A percentile compares a stretch with the other conserved stretches of the same genome.
Conservation (phyloP, 2,113 vertebrate genomes). For the Amphiprion percula region DNA sequence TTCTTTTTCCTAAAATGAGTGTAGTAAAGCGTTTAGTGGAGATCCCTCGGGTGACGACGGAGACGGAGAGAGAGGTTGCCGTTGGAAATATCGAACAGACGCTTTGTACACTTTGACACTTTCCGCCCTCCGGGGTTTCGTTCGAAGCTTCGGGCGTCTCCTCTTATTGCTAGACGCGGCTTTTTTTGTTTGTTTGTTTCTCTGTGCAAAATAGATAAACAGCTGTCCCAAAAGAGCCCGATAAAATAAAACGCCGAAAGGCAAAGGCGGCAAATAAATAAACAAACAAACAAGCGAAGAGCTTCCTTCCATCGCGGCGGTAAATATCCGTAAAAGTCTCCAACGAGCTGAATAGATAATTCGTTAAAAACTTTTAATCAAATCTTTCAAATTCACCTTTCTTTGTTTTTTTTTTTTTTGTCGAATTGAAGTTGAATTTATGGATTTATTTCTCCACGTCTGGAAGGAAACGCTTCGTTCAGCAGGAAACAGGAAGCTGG, state of each 20-base stretch:
- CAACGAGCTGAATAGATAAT: slow-evolving; percentile 2
- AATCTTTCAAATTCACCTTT: no score
- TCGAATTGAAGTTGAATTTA: no score
- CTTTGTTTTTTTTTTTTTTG: no score
- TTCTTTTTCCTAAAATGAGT: slow-evolving; percentile 51
- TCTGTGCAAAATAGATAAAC: slow-evolving; percentile 83
- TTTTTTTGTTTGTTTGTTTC: slow-evolving; percentile 52
- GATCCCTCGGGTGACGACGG: slow-evolving; percentile 44
- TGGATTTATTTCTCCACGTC: not conserved
- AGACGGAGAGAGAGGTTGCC: slow-evolving; percentile 56
- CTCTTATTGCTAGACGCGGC: slow-evolving; percentile 82
- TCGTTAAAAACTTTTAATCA: not conserved
- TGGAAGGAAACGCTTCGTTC: slow-evolving; percentile 37
- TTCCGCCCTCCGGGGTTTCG: not conserved
- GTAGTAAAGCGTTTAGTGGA: slow-evolving; percentile 65
- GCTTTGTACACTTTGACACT: slow-evolving; percentile 75
- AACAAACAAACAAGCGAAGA: slow-evolving; percentile 33
- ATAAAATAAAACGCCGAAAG: slow-evolving; percentile 16
- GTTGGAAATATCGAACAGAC: slow-evolving; percentile 54
- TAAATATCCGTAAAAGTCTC: not conserved
- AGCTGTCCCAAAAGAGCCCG: slow-evolving; percentile 37
- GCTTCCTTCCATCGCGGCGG: slow-evolving; percentile 17
- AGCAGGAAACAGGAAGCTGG: not conserved
- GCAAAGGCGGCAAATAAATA: slow-evolving; percentile 40
- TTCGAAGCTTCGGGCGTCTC: slow-evolving; percentile 4